Conservation (phyloP, 2,888 invertebrate genomes). For the Esperia sulphurella region DNA sequence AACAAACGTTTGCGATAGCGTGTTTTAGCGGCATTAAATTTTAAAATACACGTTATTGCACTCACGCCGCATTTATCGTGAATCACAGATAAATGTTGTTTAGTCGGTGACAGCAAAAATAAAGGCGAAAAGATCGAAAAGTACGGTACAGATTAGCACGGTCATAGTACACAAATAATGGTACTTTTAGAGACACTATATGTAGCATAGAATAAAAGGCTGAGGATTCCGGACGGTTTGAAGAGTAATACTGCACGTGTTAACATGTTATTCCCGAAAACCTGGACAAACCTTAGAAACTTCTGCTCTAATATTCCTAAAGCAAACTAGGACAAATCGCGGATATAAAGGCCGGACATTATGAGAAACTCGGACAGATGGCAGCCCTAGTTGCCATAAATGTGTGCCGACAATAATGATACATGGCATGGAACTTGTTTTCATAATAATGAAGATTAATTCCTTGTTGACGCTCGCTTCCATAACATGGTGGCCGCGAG, state of each 20-base stretch:
- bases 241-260: too few relatives aligned
- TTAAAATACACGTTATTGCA: slow-evolving; percentile 3
- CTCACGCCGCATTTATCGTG: slow-evolving; percentile 21
- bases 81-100: slow-evolving; percentile 34
- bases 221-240: too few relatives aligned
- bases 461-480: slow-evolving; percentile 14
- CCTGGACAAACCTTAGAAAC: too few relatives aligned
- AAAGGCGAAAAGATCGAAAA: slow-evolving; percentile 40
- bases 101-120: slow-evolving; percentile 40
- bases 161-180: background rate
- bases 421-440: slow-evolving; percentile 21
- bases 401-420: slow-evolving; percentile 27
- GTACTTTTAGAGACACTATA: too few relatives aligned
- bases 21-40: background rate
- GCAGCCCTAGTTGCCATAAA: slow-evolving; percentile 33
- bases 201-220: too few relatives aligned
- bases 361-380: slow-evolving; percentile 22
- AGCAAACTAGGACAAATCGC: background rate
- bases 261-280: too few relatives aligned
- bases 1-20: background rate
- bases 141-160: slow-evolving; percentile 53
- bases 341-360: too few relatives aligned
- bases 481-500: slow-evolving; percentile 10
- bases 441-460: slow-evolving; percentile 29
- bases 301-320: background rate